phyloP scores from a whole-genome alignment of 2,888 invertebrate species.

The Lasioglossum oenotherae region DNA sequence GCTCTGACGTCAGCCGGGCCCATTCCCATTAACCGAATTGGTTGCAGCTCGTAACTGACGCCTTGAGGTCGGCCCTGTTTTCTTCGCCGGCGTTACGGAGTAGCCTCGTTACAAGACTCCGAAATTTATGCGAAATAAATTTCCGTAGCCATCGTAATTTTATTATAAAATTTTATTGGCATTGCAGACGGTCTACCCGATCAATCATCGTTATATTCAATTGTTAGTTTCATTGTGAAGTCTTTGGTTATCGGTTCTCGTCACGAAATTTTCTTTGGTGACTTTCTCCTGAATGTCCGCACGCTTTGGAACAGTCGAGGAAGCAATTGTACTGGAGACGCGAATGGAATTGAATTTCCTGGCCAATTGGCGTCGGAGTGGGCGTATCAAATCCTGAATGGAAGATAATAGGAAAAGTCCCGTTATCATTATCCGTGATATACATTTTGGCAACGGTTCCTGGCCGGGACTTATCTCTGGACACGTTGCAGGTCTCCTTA shows the following conservation, averaged over 20 bases:
- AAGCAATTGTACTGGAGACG: conserved; percentile 11
- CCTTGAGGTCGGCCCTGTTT: neutral
- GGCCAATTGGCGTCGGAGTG: conserved; percentile 20
- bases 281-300: conserved; percentile 14
- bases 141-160: too few species aligned
- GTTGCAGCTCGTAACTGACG: neutral
- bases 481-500: neutral
- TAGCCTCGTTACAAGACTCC: neutral
- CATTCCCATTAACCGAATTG: conserved; percentile 19
- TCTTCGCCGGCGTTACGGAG: neutral
- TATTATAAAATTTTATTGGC: neutral
- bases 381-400: neutral
- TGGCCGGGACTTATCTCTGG: neutral
- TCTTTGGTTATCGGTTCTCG: neutral
- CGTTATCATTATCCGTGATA: conserved; percentile 12
- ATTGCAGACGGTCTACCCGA: neutral
- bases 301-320: neutral
- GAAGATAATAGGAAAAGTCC: conserved; percentile 14
- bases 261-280: neutral
- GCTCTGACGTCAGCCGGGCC: conserved; percentile 26
- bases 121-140: neutral
- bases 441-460: conserved; percentile 9
- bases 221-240: neutral
- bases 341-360: conserved; percentile 19
- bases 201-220: neutral